Percentiles rank a stretch among this genome's conserved stretches.
These are phyloP conservation scores for Glareola pratincola DNA, from an alignment of 2,113 vertebrate genomes.

Conservation along the genomic window DNA sequence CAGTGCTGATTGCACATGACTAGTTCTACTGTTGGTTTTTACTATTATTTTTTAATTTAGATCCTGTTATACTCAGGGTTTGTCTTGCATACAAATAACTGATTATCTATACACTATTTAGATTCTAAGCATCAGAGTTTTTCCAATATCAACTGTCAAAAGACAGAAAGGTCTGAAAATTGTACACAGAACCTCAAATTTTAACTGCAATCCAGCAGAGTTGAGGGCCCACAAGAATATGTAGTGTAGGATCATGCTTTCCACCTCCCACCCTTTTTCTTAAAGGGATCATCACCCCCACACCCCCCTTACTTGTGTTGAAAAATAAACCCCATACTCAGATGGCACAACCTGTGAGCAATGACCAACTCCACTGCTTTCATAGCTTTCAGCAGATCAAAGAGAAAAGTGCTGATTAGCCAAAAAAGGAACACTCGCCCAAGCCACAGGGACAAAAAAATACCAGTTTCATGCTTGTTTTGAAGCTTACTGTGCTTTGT, in stretches of 20 bases:
- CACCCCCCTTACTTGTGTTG: neutral
- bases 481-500: neutral
- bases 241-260: neutral
- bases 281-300: neutral
- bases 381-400: neutral
- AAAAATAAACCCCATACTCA: neutral
- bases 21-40: neutral
- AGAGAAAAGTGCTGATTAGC: neutral
- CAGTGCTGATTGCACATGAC: neutral
- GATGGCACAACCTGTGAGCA: neutral
- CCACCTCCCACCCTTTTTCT: fast-evolving
- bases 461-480: neutral
- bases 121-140: neutral
- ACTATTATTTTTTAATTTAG: neutral
- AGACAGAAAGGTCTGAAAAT: neutral
- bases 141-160: neutral
- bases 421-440: neutral
- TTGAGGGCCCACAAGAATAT: neutral
- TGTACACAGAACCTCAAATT: neutral
- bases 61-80: neutral
- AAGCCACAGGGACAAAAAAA: neutral
- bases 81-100: neutral
- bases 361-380: neutral
- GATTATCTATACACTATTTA: neutral
- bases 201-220: neutral